Conservation (phyloP, 2,888 invertebrate genomes). For the Salticus scenicus region DNA sequence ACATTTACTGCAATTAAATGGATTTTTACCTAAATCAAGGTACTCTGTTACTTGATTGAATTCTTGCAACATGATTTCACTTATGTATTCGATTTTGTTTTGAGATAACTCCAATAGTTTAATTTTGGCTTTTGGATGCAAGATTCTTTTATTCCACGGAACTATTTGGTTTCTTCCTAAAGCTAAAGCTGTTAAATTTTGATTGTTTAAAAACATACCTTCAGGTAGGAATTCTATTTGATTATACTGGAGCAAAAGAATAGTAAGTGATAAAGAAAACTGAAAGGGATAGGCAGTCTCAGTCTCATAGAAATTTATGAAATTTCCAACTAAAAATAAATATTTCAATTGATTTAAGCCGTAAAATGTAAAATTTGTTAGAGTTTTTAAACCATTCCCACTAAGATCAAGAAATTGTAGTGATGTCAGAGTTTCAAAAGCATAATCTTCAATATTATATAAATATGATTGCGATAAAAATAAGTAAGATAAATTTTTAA, state of each 20-base stretch:
- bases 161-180: constrained; percentile 16
- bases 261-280: neutral
- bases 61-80: constrained; percentile 23
- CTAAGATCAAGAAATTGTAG: constrained; percentile 12
- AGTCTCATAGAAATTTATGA: neutral
- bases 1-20: constrained; percentile 43
- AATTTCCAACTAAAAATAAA: constrained; percentile 6
- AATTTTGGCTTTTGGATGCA: neutral
- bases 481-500: neutral
- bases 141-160: constrained; percentile 24
- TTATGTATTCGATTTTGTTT: constrained; percentile 20
- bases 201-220: constrained; percentile 2
- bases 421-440: constrained; percentile 38
- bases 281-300: constrained; percentile 11
- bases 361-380: constrained; percentile 38
- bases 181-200: neutral
- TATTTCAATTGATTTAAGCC: constrained; percentile 17
- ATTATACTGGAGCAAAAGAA: constrained; percentile 17
- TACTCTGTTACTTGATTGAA: neutral
- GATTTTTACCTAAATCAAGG: constrained; percentile 29
- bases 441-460: constrained; percentile 24
- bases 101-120: neutral
- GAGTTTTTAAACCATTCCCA: neutral
- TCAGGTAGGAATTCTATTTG: constrained; percentile 4
- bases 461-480: neutral